Evolutionary conservation across 2,113 vertebrate species (phyloP).

Genomic region (Malurus alboscapulatus): DNA sequence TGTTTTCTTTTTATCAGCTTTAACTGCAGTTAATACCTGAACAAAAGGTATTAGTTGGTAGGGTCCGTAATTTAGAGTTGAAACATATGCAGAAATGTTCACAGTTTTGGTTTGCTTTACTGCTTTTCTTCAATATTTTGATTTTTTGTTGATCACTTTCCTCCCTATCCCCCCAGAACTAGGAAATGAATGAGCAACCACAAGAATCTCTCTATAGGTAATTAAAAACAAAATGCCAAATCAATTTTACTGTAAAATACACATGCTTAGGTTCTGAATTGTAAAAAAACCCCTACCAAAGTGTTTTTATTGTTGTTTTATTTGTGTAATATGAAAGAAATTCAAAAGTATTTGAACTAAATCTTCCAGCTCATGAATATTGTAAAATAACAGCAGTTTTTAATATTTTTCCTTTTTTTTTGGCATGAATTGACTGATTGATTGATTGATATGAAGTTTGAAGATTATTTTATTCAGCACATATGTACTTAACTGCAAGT

Average conservation of each 20-base stretch:
- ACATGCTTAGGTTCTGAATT: not conserved
- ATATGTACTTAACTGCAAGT: conserved; percentile 31
- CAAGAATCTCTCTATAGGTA: not conserved
- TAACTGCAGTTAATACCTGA: not conserved
- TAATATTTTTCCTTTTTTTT: not conserved
- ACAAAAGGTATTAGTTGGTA: not conserved
- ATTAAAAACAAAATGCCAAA: not conserved
- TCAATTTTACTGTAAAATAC: not conserved
- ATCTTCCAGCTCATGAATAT: not conserved
- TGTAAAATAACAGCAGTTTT: not conserved
- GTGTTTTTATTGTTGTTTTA: not conserved
- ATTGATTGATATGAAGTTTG: not conserved
- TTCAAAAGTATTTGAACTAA: not conserved
- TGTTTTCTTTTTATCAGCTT: not conserved
- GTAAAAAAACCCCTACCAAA: not conserved
- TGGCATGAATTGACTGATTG: not conserved
- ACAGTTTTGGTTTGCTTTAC: not conserved
- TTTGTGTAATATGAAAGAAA: not conserved
- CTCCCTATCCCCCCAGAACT: not conserved
- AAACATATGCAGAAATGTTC: not conserved
- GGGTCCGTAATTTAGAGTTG: not conserved
- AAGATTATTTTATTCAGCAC: conserved; percentile 30
- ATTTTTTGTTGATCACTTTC: not conserved
- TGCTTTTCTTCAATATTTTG: not conserved
- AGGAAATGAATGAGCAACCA: not conserved